Conservation (phyloP, 2,888 invertebrate species). For the Diogma glabrata region DNA sequence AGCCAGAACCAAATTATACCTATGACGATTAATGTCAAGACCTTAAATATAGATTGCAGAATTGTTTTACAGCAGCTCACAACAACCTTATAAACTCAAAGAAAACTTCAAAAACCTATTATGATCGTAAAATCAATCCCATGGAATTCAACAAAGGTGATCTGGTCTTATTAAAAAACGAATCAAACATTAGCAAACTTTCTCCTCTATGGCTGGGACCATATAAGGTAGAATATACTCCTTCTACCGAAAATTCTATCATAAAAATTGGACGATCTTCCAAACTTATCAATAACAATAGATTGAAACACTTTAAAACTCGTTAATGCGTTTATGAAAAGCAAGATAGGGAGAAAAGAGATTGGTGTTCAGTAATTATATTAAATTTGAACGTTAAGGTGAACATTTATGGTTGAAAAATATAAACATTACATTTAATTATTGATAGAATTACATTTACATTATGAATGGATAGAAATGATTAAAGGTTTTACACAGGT, state of each 20-base stretch:
- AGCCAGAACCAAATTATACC: neutral
- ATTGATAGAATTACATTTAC: too few species aligned
- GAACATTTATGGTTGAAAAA: too few species aligned
- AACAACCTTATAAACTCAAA: neutral
- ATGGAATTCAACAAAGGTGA: neutral
- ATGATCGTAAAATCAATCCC: neutral
- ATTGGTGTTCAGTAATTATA: too few species aligned
- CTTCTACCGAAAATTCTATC: neutral
- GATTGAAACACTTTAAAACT: neutral
- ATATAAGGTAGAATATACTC: neutral
- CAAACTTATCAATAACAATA: neutral
- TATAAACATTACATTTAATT: too few species aligned
- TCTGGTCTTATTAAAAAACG: slow-evolving; percentile 1
- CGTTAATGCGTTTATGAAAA: too few species aligned
- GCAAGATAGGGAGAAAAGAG: too few species aligned
- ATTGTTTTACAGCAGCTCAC: neutral
- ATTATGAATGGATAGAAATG: too few species aligned
- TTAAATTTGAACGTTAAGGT: too few species aligned
- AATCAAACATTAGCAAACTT: neutral
- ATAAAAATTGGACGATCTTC: neutral
- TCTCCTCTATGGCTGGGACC: neutral
- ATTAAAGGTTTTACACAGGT: too few species aligned
- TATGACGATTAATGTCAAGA: neutral
- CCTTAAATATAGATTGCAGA: neutral
- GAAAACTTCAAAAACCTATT: neutral